Percentiles rank a stretch among this genome's conserved stretches.
phyloP scores from a whole-genome alignment of 1,140 invertebrate genomes.

The Amyelois transitella region DNA sequence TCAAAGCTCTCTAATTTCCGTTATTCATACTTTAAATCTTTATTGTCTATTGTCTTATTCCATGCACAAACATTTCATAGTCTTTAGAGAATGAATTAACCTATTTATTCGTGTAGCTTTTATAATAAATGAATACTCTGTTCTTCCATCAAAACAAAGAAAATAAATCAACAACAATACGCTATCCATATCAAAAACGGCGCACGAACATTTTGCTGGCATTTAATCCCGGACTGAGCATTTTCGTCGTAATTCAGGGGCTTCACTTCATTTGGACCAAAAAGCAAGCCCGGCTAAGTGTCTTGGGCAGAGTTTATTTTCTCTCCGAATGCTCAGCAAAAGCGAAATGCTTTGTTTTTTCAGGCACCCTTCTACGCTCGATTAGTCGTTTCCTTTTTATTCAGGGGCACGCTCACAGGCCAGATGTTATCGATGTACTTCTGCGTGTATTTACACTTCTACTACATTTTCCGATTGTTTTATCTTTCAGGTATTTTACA shows the following conservation, averaged over 20 bases:
- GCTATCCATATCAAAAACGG: conserved; percentile 10
- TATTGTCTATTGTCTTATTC: too few species aligned
- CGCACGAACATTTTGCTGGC: conserved; percentile 11
- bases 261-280: conserved; percentile 38
- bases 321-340: conserved; percentile 35
- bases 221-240: conserved; percentile 24
- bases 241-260: conserved; percentile 28
- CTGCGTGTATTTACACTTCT: conserved; percentile 8
- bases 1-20: too few species aligned
- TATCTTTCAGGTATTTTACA: not conserved
- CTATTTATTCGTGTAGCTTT: too few species aligned
- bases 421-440: conserved; percentile 24
- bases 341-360: conserved; percentile 48
- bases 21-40: too few species aligned
- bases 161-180: not conserved
- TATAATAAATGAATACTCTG: too few species aligned
- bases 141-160: not conserved
- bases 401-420: conserved; percentile 27
- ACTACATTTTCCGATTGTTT: not conserved
- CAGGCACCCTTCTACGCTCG: conserved; percentile 26
- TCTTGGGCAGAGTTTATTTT: conserved; percentile 47
- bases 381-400: conserved; percentile 45
- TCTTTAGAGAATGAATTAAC: too few species aligned
- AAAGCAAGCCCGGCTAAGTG: conserved; percentile 28
- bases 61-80: too few species aligned